A percentile compares a stretch with the other conserved stretches of the same genome.
Conservation (phyloP, 2,797 vertebrate genomes). For the Selene dorsalis region DNA sequence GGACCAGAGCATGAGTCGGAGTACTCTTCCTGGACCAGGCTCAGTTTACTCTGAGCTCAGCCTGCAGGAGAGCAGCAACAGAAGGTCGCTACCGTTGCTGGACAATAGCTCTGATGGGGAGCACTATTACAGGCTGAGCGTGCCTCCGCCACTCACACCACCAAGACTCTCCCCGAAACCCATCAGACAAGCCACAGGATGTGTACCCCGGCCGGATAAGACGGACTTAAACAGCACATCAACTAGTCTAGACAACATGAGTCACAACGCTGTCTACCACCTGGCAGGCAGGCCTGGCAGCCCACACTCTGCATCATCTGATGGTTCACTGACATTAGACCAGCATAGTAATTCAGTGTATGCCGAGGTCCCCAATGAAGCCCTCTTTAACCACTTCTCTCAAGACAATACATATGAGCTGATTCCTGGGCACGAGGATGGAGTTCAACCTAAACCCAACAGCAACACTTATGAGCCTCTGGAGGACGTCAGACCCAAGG, state of each 20-base stretch:
- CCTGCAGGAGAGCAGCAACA: conserved; percentile 70
- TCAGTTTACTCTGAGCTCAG: conserved; percentile 79
- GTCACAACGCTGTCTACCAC: conserved; percentile 68
- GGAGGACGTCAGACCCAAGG: conserved; percentile 76
- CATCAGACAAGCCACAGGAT: conserved; percentile 32
- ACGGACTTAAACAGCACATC: conserved; percentile 16
- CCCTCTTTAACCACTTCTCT: not conserved
- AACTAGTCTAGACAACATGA: conserved; percentile 59
- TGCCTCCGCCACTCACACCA: conserved; percentile 48
- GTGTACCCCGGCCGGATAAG: conserved; percentile 11
- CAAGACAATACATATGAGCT: conserved; percentile 73
- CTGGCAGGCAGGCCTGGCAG: conserved; percentile 66
- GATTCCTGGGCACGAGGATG: conserved; percentile 48
- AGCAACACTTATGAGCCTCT: conserved; percentile 75
- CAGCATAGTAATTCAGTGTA: conserved; percentile 59
- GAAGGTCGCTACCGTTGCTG: conserved; percentile 72
- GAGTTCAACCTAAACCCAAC: conserved; percentile 7
- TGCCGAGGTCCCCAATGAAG: conserved; percentile 66
- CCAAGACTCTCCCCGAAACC: conserved; percentile 74
- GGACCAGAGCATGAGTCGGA: conserved; percentile 36
- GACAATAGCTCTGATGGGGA: conserved; percentile 56
- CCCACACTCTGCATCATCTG: conserved; percentile 10
- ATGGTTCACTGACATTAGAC: conserved; percentile 16
- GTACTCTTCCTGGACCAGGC: conserved; percentile 20
- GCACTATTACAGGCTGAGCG: conserved; percentile 50